Base-by-base conservation (phyloP, 1,140 invertebrate species). In the Colletes latitarsis region DNA sequence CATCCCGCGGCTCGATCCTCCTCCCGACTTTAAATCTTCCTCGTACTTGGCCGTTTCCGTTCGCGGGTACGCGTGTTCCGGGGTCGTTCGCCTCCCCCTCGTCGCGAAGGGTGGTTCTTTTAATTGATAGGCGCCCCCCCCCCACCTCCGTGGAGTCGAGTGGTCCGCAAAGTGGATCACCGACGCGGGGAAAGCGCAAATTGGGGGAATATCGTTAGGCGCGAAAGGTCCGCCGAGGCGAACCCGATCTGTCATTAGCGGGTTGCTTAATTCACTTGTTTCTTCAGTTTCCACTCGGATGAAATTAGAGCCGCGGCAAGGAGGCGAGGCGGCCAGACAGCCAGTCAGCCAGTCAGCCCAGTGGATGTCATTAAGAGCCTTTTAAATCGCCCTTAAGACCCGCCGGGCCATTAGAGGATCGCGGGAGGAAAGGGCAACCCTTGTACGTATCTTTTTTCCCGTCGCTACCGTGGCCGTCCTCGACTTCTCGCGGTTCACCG, bases 231-330 rank as follows among this genome's bases (percentile, higher is more conserved):
- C 69, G 60, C 6, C 57, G 30, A 55, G 46, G 77, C 69, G 86
- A 90, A 91, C 88, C 84, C 89, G 90, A 92, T 92, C 90, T 90
- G 89, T 92, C 91, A 91, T 92, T 92, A 91, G 90, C 88, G 76
- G 81, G 89, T 86, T 90, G 87, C 88, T 89, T 92, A 92, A 92
- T 92, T 92, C 90, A 91, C 90, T 92, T 91, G 90, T 91, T 92
- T 92, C 91, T 92, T 92, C 90, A 88, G 91, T 91, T 92, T 91
- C 90, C 89, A 91, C 89, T 90, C 80, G 86, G 88, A 92, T 92
- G 89, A 92, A 92, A 92, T 92, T 92, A 91, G 89, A 91, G 88
- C 87, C 83, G 82, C 79, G 78, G 76, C 76, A 60, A 62, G 64
- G 39, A 64, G 60, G 60, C 63, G 21, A 79, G 63, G 39, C 79